Base-by-base conservation (phyloP, 1,140 invertebrate genomes). In the Pachyrhynchus sulphureomaculatus region DNA sequence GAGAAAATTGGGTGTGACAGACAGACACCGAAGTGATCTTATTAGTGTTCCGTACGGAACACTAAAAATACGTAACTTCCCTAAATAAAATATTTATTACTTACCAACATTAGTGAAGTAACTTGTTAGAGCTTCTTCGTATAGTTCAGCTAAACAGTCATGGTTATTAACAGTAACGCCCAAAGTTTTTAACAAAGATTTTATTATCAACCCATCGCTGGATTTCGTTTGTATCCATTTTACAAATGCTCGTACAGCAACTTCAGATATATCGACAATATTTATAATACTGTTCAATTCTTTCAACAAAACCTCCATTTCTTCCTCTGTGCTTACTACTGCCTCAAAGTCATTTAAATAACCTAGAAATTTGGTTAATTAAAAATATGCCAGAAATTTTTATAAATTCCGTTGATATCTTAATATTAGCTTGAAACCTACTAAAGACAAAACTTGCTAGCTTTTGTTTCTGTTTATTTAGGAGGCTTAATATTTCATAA, bases 101-200 rank as follows among this genome's bases (percentile, higher is more conserved):
- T 67, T 67, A 75, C 74, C 68, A 48, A 51, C 69, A 51, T 69
- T 74, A 45, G 63, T 47, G 61, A 76, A 76, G 59, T 75, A 76
- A 37, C 67, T 69, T 10, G 52, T 61, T 15, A 76, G 26, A 2
- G 67, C 65, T 2, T 55, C 48, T 62, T 76, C 74, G 13, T 67
- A 70, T 21, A 76, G 36, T 29, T 60, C 29, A 4, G 65, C 68
- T n/a, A 73, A 47, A 58, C 48, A 34, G 36, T 70, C 66, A 37
- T 51, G 58, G 58, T 76, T 69, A 44, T 21, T 65, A 21, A 76
- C 66, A 33, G 52, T 41, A 12, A 55, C 29, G 9, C 65, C 68
- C 34, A 71, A 21, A 17, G 66, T 63, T 61, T 65, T 61, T 34
- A 76, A 41, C n/a, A 75, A 18, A 39, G 52, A 53, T 48, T 62